These are phyloP conservation scores for Acrocephalus arundinaceus DNA, from an alignment of 2,113 vertebrate species.

Conservation along the genomic window DNA sequence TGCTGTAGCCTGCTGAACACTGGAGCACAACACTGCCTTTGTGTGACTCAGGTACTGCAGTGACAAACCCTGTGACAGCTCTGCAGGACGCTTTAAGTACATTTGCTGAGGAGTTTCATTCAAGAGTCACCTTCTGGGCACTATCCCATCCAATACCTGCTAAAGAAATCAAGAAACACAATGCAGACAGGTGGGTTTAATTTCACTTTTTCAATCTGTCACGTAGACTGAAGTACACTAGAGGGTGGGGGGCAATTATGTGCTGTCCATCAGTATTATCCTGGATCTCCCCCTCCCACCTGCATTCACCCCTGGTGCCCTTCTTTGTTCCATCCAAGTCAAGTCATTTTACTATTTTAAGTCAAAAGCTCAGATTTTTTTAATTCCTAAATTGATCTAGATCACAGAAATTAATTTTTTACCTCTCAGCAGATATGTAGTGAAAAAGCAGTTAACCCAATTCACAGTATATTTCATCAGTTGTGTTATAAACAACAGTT, in stretches of 20 bases:
- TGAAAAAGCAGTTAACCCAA: background rate
- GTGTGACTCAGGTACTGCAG: background rate
- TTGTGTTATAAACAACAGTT: no score
- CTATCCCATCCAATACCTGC: background rate
- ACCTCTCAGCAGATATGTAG: background rate
- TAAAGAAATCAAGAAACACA: background rate
- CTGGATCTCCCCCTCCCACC: background rate
- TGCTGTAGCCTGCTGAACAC: background rate
- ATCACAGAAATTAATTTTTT: background rate
- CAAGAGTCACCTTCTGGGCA: background rate
- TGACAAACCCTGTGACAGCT: background rate
- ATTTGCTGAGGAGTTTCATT: accelerated
- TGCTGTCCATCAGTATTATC: background rate
- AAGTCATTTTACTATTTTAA: background rate
- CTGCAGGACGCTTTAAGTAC: background rate
- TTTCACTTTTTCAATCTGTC: background rate
- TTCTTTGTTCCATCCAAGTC: background rate
- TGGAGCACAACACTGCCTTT: background rate
- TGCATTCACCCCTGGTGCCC: background rate
- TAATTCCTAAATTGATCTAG: background rate
- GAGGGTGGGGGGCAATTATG: background rate
- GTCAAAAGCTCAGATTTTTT: background rate
- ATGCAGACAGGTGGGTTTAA: background rate
- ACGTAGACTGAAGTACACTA: accelerated
- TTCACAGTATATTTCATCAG: background rate